Base-by-base conservation (phyloP, 2,797 vertebrate genomes). In the Alectoris magna region DNA sequence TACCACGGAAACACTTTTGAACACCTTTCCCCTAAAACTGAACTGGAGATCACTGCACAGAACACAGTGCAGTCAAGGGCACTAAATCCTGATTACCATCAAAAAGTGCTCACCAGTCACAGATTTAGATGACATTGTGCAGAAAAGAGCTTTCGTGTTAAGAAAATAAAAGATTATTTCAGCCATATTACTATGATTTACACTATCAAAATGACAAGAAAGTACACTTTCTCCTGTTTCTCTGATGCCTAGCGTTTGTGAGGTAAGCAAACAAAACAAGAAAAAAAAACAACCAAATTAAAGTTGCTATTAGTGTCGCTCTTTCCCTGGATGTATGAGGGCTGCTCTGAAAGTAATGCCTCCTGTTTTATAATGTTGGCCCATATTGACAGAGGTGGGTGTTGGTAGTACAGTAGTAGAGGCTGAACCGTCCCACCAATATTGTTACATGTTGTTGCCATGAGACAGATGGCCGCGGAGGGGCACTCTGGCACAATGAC, bases 31-130 rank as follows among this genome's bases (percentile, higher is more conserved):
- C 44, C 21, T 38, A 27, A 77, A 83, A 58, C 0, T 29, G 6
- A 63, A 62, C 12, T 43, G 41, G 14, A 63, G 9, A 59, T 59
- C 26, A 55, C 55, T 62, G 66, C 81, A 51, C 3, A 75, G 72
- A 48, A 55, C 18, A 14, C 3, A 46, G n/a, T 14, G 16, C 1
- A 1, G 10, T 8, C 1, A 1, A 1, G 10, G 8, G 2, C 9
- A 34, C 24, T 85, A 75, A 63, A 66, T 46, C 9, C 55, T 69
- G 83, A 39, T 18, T 63, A 53, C 10, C 14, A 29, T 7, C 29
- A 53, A 15, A 53, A 18, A 59, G n/a, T 23, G 14, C 14, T 66
- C 36, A 63, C 5, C 22, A 77, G 14, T 74, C 48, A 48, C 29
- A 66, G 11, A 3, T 81, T 90, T 56, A 67, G 36, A 77, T 43